Evolutionary conservation across 2,797 vertebrate genomes (phyloP).

Genomic region (Hoplostethus atlanticus): DNA sequence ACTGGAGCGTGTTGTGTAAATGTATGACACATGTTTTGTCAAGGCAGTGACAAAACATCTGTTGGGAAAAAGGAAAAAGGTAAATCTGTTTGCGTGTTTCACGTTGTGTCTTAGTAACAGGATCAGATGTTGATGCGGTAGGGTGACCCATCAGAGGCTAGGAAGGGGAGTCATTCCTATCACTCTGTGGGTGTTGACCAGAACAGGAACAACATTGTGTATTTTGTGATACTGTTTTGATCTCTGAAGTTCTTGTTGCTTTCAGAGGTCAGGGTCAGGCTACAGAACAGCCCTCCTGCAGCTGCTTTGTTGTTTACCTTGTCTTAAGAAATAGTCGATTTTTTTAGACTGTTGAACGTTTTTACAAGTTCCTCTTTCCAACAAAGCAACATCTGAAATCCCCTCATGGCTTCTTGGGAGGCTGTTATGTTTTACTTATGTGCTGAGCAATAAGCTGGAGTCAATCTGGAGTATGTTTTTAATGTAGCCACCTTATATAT

Average conservation of each 20-base stretch:
- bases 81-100: neutral
- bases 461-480: no score
- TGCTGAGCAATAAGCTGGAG: neutral
- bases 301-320: no score
- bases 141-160: no score
- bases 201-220: neutral
- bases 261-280: no score
- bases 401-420: constrained; percentile 14
- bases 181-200: neutral
- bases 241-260: no score
- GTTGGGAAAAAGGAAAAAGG: constrained; percentile 46
- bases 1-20: constrained; percentile 49
- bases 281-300: no score
- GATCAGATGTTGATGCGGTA: neutral
- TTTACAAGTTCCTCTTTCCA: constrained; percentile 33
- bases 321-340: no score
- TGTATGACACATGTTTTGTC: constrained; percentile 19
- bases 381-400: constrained; percentile 26
- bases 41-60: constrained; percentile 23
- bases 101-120: constrained; percentile 2
- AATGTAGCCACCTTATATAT: no score
- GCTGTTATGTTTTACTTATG: constrained; percentile 56
- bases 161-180: no score
- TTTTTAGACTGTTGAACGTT: neutral
- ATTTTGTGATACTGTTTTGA: no score